Evolutionary conservation across 2,113 vertebrate genomes (phyloP), one percentile per base, ranked within the genome.

Genomic region (Coreoperca whiteheadi): DNA sequence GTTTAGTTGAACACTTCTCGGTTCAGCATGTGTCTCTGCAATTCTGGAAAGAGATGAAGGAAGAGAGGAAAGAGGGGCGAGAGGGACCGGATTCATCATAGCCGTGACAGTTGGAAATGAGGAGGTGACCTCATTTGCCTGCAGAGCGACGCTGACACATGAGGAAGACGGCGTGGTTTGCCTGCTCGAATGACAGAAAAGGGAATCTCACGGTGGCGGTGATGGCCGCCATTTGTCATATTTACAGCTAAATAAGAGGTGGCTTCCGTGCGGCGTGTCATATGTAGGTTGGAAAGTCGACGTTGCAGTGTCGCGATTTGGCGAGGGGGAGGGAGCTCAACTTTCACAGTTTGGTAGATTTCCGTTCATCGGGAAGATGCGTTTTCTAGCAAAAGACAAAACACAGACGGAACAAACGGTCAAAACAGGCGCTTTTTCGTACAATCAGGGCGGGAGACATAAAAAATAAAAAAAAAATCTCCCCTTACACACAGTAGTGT

Each of bases 91-190:
- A 50, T 88, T 54, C 54, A 76, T 73, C 74, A 68, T n/a, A 8
- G 39, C 37, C 57, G 0, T 12, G 46, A 39, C 66, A 61, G 64
- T 0, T 77, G 48, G 25, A 85, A 79, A 70, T 37, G 69, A 61
- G 28, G 6, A 74, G 8, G 61, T 59, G 65, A 59, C 16, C 73
- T 89, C 21, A 85, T 87, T 79, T 81, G 69, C 28, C 77, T 69
- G 59, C 66, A 68, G 63, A 74, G 74, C 7, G 37, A 72, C 46
- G 21, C 25, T 30, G 61, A 85, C 39, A 50, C 53, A 30, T 21
- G 75, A 50, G 14, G 51, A 10, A 43, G 76, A 81, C 14, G 34
- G 54, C 72, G 46, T 0, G 70, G 23, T 64, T 34, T 0, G 10
- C 57, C 64, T 54, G 56, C 18, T n/a, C 34, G 32, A 43, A 10